Conservation (phyloP, 2,888 invertebrate genomes). For the Ormia ochracea region DNA sequence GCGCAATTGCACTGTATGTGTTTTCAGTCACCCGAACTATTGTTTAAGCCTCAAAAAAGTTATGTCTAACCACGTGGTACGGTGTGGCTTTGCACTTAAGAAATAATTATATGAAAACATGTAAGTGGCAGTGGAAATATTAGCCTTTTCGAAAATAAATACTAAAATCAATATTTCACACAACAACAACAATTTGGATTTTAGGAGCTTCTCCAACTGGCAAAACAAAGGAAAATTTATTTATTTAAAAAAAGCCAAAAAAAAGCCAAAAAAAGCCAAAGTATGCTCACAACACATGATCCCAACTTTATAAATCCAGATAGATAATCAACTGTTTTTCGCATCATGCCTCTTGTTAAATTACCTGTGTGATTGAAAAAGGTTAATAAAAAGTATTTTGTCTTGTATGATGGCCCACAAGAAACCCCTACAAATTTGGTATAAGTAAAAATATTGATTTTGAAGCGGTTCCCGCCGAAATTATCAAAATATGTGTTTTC, state of each 20-base stretch:
- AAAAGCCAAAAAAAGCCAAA: too few relatives aligned
- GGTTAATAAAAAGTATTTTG: not conserved
- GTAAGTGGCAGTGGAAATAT: conserved; percentile 20
- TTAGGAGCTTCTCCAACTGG: conserved; percentile 33
- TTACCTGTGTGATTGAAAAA: not conserved
- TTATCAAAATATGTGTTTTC: too few relatives aligned
- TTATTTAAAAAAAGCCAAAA: too few relatives aligned
- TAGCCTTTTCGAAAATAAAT: not conserved
- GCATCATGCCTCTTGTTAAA: not conserved
- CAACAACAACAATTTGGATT: conserved; percentile 2
- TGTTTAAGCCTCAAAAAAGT: conserved; percentile 28
- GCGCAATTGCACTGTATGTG: not conserved
- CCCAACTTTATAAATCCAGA: too few relatives aligned
- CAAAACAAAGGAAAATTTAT: too few relatives aligned
- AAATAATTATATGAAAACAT: conserved; percentile 19
- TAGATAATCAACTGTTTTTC: not conserved
- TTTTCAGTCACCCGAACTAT: conserved; percentile 28
- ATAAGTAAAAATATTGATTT: too few relatives aligned
- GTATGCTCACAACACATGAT: too few relatives aligned
- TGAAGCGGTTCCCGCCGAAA: too few relatives aligned
- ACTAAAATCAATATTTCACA: conserved; percentile 5
- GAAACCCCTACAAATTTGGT: not conserved
- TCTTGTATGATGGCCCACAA: too few relatives aligned
- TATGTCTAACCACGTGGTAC: conserved; percentile 9
- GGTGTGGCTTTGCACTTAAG: not conserved